A percentile compares a stretch with the other conserved stretches of the same genome.
phyloP scores from a whole-genome alignment of 2,797 vertebrate genomes.

The Trachurus trachurus region DNA sequence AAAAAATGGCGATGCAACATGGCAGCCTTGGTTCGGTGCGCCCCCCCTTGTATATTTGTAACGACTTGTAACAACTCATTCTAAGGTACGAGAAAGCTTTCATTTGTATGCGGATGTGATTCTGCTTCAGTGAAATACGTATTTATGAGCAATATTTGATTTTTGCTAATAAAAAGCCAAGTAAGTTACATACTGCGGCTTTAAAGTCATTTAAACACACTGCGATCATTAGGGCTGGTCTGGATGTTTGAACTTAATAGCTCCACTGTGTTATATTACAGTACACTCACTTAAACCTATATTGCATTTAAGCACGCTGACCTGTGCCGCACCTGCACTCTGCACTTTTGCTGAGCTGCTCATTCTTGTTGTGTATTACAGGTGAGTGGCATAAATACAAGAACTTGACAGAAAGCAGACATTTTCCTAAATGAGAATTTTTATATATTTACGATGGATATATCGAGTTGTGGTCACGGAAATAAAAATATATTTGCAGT shows the following conservation, averaged over 20 bases:
- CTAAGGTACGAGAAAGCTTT: no score
- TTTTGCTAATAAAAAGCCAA: no score
- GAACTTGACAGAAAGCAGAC: background rate
- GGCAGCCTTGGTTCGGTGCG: no score
- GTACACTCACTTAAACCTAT: background rate
- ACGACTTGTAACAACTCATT: no score
- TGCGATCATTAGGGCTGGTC: background rate
- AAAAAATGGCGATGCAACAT: no score
- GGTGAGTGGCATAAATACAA: background rate
- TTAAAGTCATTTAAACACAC: constrained; percentile 6
- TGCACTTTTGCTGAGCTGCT: constrained; percentile 2
- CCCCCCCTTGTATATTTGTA: no score
- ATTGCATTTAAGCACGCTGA: constrained; percentile 5
- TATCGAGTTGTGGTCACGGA: background rate
- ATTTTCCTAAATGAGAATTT: background rate
- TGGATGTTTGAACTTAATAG: constrained; percentile 12
- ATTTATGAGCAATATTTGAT: no score
- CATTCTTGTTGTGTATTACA: background rate
- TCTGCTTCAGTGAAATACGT: no score
- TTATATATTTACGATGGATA: background rate
- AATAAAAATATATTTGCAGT: constrained; percentile 10
- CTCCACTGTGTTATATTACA: constrained; percentile 2
- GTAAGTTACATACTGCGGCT: no score
- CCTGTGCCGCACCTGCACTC: background rate
- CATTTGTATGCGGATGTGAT: no score